Conservation (phyloP, 2,888 invertebrate species). For the Baronia brevicornis region DNA sequence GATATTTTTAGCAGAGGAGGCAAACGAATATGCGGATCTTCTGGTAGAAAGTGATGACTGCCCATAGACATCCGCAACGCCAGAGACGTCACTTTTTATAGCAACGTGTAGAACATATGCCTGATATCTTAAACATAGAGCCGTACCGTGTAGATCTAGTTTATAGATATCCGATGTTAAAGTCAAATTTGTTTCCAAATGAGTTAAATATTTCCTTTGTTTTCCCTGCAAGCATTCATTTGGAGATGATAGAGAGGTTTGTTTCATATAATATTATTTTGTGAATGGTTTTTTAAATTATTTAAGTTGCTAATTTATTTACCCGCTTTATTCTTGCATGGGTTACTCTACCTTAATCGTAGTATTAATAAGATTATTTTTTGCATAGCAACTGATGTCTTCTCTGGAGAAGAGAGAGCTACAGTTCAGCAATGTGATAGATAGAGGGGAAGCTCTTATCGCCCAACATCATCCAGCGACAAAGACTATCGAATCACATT, state of each 20-base stretch:
- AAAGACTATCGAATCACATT: constrained; percentile 93
- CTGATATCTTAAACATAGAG: too few species aligned
- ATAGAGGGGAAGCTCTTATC: constrained; percentile 94
- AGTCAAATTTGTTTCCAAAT: constrained; percentile 15
- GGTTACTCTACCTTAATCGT: neutral
- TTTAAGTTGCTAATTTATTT: constrained; percentile 27
- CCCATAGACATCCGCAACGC: too few species aligned
- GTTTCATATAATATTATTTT: constrained; percentile 39
- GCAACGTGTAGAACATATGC: too few species aligned
- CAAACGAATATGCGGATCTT: too few species aligned
- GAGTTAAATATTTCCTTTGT: constrained; percentile 39
- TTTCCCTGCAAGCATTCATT: constrained; percentile 74
- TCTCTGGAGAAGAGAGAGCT: constrained; percentile 96
- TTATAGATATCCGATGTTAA: constrained; percentile 9
- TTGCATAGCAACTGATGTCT: constrained; percentile 90
- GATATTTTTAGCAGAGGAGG: too few species aligned
- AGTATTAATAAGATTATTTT: constrained; percentile 20
- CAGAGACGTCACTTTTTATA: too few species aligned
- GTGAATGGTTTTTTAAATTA: constrained; percentile 24
- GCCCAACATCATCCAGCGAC: constrained; percentile 97
- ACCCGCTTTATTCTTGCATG: constrained; percentile 27
- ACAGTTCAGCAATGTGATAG: constrained; percentile 96
- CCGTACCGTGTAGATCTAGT: constrained; percentile 17
- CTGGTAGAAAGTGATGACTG: too few species aligned
- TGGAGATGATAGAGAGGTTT: constrained; percentile 77